Conservation (phyloP, 2,888 invertebrate genomes). For the Ornithoptera alexandrae region DNA sequence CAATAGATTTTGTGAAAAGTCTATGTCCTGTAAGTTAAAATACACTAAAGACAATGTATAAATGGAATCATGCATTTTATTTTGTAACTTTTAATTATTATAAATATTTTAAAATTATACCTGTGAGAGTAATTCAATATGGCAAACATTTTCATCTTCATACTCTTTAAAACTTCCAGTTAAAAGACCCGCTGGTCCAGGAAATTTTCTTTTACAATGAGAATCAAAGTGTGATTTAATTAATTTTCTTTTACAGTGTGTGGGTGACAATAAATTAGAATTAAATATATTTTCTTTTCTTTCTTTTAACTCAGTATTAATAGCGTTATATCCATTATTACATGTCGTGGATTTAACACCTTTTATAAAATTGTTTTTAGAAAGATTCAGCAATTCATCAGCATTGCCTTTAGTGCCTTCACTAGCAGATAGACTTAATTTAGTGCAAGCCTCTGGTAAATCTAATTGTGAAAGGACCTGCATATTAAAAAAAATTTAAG, state of each 20-base stretch:
- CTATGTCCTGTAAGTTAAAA: constrained; percentile 56
- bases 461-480: constrained; percentile 70
- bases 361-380: background rate
- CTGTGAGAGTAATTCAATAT: constrained; percentile 70
- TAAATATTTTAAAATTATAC: constrained; percentile 41
- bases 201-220: constrained; percentile 69
- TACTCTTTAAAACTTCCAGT: constrained; percentile 55
- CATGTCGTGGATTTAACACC: background rate
- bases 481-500: constrained; percentile 29
- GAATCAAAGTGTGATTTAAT: constrained; percentile 66
- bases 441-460: constrained; percentile 47
- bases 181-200: constrained; percentile 71
- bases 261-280: constrained; percentile 42
- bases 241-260: constrained; percentile 64
- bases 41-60: background rate
- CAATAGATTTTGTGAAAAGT: constrained; percentile 57
- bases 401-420: background rate
- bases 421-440: constrained; percentile 8
- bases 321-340: background rate
- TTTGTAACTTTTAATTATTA: background rate
- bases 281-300: constrained; percentile 5
- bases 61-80: background rate
- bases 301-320: background rate
- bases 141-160: constrained; percentile 58
- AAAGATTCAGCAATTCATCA: background rate